phyloP scores from a whole-genome alignment of 1,140 invertebrate genomes.

The Linepithema humile region DNA sequence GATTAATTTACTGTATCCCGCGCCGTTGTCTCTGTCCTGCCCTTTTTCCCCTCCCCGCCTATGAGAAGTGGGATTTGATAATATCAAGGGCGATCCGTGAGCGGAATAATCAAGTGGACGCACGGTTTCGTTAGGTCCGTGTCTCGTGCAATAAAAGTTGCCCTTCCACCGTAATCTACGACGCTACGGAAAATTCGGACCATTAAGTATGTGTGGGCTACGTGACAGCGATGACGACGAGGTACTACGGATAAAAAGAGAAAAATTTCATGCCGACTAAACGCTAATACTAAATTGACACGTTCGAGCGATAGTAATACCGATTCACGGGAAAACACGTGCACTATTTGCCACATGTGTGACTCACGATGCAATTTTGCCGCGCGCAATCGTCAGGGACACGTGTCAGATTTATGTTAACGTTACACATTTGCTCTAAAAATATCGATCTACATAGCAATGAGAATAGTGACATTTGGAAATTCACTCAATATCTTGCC shows the following conservation, averaged over 20 bases:
- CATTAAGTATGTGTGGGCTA: slow-evolving; percentile 45
- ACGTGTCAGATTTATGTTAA: slow-evolving; percentile 35
- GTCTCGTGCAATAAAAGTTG: slow-evolving; percentile 54
- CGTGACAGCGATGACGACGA: slow-evolving; percentile 38
- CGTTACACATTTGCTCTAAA: slow-evolving; percentile 19
- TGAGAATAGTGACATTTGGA: neutral
- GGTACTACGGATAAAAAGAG: slow-evolving; percentile 15
- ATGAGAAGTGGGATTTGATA: slow-evolving; percentile 51
- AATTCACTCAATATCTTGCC: neutral
- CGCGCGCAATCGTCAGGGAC: slow-evolving; percentile 25
- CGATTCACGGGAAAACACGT: slow-evolving; percentile 54
- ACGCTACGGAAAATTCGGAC: slow-evolving; percentile 42
- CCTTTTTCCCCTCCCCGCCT: neutral
- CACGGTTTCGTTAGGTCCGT: slow-evolving; percentile 42
- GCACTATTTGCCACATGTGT: slow-evolving; percentile 19
- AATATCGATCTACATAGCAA: slow-evolving; percentile 5
- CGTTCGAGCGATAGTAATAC: neutral
- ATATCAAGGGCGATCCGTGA: slow-evolving; percentile 62
- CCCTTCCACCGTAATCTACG: slow-evolving; percentile 40
- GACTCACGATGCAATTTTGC: slow-evolving; percentile 35
- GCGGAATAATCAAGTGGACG: slow-evolving; percentile 51
- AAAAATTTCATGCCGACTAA: neutral
- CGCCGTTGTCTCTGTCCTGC: neutral
- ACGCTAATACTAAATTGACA: neutral
- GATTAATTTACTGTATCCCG: slow-evolving; percentile 59